Evolutionary conservation across 2,888 invertebrate species (phyloP).

Genomic region (Smittia aterrima): DNA sequence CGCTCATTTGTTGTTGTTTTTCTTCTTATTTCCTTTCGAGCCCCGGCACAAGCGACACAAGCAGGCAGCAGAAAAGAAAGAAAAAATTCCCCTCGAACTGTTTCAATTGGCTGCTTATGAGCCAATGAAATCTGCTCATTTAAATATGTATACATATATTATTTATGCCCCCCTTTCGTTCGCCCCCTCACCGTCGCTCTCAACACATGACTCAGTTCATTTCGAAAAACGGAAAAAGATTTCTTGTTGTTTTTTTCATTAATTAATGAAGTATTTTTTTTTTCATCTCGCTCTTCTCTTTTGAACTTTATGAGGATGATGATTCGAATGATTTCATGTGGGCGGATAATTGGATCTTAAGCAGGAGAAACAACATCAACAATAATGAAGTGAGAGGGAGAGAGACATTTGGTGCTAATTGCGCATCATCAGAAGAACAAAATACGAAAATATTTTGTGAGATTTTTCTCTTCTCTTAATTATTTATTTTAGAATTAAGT

Average conservation of each 20-base stretch:
- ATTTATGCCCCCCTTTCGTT: slow-evolving; percentile 26
- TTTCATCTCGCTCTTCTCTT: neutral
- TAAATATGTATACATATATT: slow-evolving; percentile 41
- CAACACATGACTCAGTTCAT: neutral
- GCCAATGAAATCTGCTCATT: slow-evolving; percentile 42
- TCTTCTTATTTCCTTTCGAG: slow-evolving; percentile 27
- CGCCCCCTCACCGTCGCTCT: neutral
- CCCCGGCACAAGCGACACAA: slow-evolving; percentile 25
- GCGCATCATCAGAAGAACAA: slow-evolving; percentile 33
- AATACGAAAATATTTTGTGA: slow-evolving; percentile 15
- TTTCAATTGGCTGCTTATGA: slow-evolving; percentile 41
- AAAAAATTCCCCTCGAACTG: slow-evolving; percentile 34
- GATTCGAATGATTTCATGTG: slow-evolving; percentile 16
- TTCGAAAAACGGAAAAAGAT: neutral
- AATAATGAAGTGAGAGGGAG: slow-evolving; percentile 23
- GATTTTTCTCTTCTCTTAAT: slow-evolving; percentile 1
- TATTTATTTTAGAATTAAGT: neutral
- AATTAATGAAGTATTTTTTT: slow-evolving; percentile 17
- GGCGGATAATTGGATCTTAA: slow-evolving; percentile 27
- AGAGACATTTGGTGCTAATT: slow-evolving; percentile 17
- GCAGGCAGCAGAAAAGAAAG: slow-evolving; percentile 20
- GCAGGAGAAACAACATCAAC: slow-evolving; percentile 11
- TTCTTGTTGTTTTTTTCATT: neutral
- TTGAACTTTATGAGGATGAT: slow-evolving; percentile 17
- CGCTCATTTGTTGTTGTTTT: slow-evolving; percentile 22